Evolutionary conservation across 1,140 invertebrate genomes (phyloP).

Genomic region (Drosophila nasuta): DNA sequence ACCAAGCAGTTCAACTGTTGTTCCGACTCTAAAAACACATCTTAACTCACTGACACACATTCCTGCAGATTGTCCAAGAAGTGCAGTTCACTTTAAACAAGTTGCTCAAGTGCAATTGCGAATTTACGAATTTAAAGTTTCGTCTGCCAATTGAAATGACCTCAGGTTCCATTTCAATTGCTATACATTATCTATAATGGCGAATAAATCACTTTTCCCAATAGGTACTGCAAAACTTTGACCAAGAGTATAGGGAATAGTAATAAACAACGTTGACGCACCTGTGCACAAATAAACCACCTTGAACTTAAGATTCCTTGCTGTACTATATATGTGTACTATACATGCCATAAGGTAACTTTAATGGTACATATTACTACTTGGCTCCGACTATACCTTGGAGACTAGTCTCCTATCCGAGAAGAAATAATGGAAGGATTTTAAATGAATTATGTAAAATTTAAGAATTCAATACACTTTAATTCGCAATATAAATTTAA

Average conservation of each 20-base stretch:
- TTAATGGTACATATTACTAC: too few species aligned
- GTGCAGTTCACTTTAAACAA: slow-evolving; percentile 31
- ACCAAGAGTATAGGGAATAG: neutral
- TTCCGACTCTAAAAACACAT: neutral
- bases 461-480: too few species aligned
- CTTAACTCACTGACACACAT: neutral
- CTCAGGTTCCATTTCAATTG: neutral
- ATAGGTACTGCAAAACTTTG: neutral
- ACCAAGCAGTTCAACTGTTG: slow-evolving; percentile 1
- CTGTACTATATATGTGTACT: too few species aligned
- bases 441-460: too few species aligned
- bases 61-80: neutral
- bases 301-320: too few species aligned
- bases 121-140: slow-evolving; percentile 10
- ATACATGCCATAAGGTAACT: too few species aligned
- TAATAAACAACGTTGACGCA: neutral
- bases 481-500: too few species aligned
- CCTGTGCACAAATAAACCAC: too few species aligned
- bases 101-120: slow-evolving; percentile 27
- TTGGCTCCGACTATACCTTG: too few species aligned
- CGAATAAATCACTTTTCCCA: neutral
- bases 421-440: too few species aligned
- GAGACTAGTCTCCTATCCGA: too few species aligned
- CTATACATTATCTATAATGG: neutral
- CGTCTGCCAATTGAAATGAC: neutral